Evolutionary conservation across 2,888 invertebrate species (phyloP), one percentile per base, ranked within the genome.

Genomic region (Polietes domitor): DNA sequence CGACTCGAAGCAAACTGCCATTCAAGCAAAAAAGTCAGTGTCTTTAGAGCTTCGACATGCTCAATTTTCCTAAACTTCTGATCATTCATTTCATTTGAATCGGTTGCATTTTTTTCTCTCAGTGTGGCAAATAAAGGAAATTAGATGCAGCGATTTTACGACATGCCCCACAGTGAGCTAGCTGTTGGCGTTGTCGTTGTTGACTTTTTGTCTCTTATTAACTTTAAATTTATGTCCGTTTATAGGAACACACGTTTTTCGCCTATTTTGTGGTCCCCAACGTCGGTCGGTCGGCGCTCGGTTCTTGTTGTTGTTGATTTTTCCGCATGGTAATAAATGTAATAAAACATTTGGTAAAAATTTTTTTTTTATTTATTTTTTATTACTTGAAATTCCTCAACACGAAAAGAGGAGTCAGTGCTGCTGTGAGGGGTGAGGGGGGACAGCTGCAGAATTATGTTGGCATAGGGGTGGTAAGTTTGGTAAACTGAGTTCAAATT

Each of bases 151-250:
- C n/a, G n/a, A n/a, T 41, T 47, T 47, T 47, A 4, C 12, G 15
- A 47, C n/a, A 12, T 1, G 4, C 1, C 12, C 5, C 24, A 15
- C 26, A 19, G 58, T 65, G 41, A 9, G n/a, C 9, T 65, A 32
- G 37, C 5, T 63, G 28, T 21, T 61, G 26, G 6, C 28, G 37
- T 24, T 9, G 71, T 37, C 26, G 21, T 43, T 75, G 61, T 73
- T 73, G 12, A 17, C 6, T 73, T 50, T 68, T 71, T 41, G 17
- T 26, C 70, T 17, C 76, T 68, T 76, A 68, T 79, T 75, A 72
- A 72, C 24, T 73, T 79, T 2, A 72, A 79, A 83, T 83, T 83
- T 83, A 83, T 83, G 74, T 61, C 68, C 72, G 76, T 76, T 76
- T 55, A 12, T 5, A 53, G 37, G 68, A 82, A 78, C 74, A 75